Evolutionary conservation across 2,113 vertebrate species (phyloP).

Genomic region (Climacteris rufus): DNA sequence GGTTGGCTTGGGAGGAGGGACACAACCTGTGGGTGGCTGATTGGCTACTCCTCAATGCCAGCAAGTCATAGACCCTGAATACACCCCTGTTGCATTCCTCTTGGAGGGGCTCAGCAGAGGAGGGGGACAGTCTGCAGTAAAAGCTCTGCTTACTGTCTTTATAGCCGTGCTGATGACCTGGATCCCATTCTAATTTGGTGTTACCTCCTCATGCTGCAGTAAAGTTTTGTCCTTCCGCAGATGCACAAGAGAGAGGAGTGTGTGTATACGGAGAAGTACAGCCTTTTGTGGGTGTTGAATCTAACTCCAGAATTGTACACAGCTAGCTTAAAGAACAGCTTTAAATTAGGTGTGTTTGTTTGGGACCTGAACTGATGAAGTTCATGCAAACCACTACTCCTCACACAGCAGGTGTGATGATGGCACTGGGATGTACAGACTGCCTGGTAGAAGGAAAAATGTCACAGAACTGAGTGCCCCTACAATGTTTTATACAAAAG

Average conservation of each 20-base stretch:
- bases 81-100: neutral
- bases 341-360: neutral
- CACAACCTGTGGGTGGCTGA: neutral
- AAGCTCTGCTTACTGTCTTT: neutral
- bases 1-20: neutral
- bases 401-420: neutral
- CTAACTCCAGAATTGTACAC: neutral
- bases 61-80: neutral
- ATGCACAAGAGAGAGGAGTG: fast-evolving
- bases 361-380: neutral
- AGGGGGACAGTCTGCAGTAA: neutral
- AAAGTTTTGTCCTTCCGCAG: neutral
- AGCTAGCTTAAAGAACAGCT: neutral
- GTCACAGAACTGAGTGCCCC: neutral
- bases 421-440: neutral
- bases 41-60: neutral
- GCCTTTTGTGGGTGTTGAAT: neutral
- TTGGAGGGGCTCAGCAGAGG: neutral
- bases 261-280: neutral
- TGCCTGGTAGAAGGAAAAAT: neutral
- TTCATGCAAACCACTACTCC: neutral
- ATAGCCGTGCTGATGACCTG: neutral
- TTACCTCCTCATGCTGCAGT: neutral
- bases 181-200: neutral
- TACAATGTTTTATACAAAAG: neutral